Evolutionary conservation across 1,140 invertebrate species (phyloP).

Genomic region (Dolichoris vasculosae): DNA sequence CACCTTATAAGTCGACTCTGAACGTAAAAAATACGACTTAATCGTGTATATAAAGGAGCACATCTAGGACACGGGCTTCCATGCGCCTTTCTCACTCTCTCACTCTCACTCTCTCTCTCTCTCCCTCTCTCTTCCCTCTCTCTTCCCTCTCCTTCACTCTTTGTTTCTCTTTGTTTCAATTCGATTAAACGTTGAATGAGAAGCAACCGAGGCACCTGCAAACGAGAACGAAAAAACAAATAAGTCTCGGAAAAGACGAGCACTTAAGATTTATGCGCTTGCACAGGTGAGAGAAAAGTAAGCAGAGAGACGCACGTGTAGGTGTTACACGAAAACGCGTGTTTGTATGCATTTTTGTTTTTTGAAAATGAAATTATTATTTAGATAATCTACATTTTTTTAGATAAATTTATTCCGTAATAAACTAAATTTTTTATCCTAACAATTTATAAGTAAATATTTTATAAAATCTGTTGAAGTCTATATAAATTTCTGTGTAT

Average conservation of each 20-base stretch:
- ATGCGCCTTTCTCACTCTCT: neutral
- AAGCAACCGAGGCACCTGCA: slow-evolving; percentile 19
- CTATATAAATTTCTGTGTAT: no score
- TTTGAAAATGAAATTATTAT: neutral
- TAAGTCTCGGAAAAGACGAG: slow-evolving; percentile 15
- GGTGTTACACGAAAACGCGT: neutral
- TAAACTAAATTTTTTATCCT: no score
- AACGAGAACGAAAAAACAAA: slow-evolving; percentile 28
- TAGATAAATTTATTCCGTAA: no score
- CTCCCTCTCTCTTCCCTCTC: neutral
- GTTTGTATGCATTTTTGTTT: neutral
- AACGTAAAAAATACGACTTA: neutral
- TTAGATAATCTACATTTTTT: no score
- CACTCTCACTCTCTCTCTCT: neutral
- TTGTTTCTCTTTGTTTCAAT: neutral
- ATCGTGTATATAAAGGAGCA: slow-evolving; percentile 9
- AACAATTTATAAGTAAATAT: no score
- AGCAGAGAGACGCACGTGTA: neutral
- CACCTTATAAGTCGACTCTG: slow-evolving; percentile 30
- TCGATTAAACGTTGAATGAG: neutral
- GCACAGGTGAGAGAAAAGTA: slow-evolving; percentile 21
- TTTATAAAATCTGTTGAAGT: no score
- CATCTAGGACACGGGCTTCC: slow-evolving; percentile 49
- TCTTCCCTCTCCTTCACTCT: neutral
- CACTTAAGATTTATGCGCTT: slow-evolving; percentile 6